Percentiles rank a stretch among this genome's conserved stretches.
These are phyloP conservation scores for Xestobium rufovillosum DNA, from an alignment of 2,888 invertebrate species.

Conservation along the genomic window DNA sequence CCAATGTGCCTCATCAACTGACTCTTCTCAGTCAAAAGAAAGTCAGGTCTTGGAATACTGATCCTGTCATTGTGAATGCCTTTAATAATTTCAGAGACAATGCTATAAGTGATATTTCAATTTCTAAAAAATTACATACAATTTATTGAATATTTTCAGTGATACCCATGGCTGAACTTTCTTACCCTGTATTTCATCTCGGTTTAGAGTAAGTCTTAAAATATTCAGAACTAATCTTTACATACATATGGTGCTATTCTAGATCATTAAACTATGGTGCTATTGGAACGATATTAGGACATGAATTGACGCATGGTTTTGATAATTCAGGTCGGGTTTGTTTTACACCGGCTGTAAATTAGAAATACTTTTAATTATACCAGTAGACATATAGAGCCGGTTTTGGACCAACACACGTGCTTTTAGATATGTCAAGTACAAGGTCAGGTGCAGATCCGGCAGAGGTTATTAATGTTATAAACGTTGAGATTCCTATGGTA, in stretches of 20 bases:
- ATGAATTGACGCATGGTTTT: conserved; percentile 58
- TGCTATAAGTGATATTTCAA: conserved; percentile 62
- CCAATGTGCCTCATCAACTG: conserved; percentile 48
- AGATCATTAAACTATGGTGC: conserved; percentile 79
- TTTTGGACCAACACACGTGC: no score
- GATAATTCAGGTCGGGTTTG: conserved; percentile 45
- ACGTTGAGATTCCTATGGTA: no score
- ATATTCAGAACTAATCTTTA: conserved; percentile 13
- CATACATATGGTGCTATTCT: conserved; percentile 26
- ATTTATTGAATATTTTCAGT: conserved; percentile 49
- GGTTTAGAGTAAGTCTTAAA: conserved; percentile 67
- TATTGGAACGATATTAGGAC: conserved; percentile 70
- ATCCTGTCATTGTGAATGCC: conserved; percentile 75
- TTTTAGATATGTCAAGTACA: no score
- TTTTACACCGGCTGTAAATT: no score
- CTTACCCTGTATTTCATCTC: conserved; percentile 76
- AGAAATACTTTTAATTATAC: no score
- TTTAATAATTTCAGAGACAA: conserved; percentile 73
- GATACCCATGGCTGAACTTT: conserved; percentile 74
- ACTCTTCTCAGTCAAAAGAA: conserved; percentile 50
- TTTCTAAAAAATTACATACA: conserved; percentile 8
- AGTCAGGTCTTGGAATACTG: conserved; percentile 61
- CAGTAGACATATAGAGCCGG: no score
- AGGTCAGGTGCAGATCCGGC: no score
- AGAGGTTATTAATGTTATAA: no score